A percentile compares a stretch with the other conserved stretches of the same genome.
Conservation (phyloP, 1,140 invertebrate genomes). For the Drosophila micromelanica region DNA sequence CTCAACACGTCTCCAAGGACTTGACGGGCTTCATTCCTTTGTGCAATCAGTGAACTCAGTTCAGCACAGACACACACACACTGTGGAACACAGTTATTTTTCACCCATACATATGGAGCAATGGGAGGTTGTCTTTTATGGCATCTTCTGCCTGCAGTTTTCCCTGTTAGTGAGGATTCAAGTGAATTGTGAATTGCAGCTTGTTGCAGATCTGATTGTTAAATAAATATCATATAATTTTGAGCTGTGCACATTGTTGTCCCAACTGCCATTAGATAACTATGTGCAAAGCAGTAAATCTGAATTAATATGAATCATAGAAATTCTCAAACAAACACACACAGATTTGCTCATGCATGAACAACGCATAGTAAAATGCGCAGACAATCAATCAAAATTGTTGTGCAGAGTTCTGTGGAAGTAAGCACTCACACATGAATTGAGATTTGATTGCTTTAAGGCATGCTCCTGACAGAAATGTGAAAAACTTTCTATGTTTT, state of each 20-base stretch:
- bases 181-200: constrained; percentile 54
- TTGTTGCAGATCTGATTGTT: constrained; percentile 56
- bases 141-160: constrained; percentile 12
- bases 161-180: constrained; percentile 45
- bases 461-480: constrained; percentile 2
- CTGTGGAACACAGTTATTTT: neutral
- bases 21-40: constrained; percentile 70
- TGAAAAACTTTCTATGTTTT: neutral
- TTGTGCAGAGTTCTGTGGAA: neutral
- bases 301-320: constrained; percentile 36
- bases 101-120: neutral
- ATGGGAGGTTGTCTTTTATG: constrained; percentile 13
- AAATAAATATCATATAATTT: constrained; percentile 51
- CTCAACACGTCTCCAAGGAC: constrained; percentile 78
- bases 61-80: neutral
- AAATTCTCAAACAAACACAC: constrained; percentile 35
- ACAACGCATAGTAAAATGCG: constrained; percentile 10
- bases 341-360: constrained; percentile 21
- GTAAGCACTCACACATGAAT: neutral
- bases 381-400: constrained; percentile 46
- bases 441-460: neutral
- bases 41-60: constrained; percentile 65
- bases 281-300: constrained; percentile 3
- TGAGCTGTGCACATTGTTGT: constrained; percentile 35
- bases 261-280: constrained; percentile 20